Evolutionary conservation across 2,797 vertebrate species (phyloP).

Genomic region (Brachyrhaphis roseni): DNA sequence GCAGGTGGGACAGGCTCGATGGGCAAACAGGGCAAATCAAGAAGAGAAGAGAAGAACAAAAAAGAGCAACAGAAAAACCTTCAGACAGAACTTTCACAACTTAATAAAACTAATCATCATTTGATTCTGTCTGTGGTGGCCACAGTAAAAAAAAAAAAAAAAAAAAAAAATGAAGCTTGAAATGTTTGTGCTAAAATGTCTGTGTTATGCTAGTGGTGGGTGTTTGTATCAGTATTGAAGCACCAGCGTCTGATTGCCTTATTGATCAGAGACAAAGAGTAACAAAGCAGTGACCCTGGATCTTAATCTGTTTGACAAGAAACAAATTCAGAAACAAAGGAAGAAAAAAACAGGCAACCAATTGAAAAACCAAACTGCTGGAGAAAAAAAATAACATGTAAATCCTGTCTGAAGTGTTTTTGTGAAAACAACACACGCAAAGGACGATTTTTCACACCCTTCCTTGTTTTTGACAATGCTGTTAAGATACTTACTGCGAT

Average conservation of each 20-base stretch:
- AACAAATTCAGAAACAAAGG: slow-evolving; percentile 40
- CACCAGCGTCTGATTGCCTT: slow-evolving; percentile 58
- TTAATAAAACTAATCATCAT: slow-evolving; percentile 19
- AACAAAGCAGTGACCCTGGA: slow-evolving; percentile 36
- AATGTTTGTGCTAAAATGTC: slow-evolving; percentile 30
- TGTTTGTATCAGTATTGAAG: slow-evolving; percentile 56
- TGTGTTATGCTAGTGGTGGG: slow-evolving; percentile 21
- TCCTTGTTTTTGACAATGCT: background rate
- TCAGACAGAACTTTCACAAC: slow-evolving; percentile 31
- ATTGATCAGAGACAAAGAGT: slow-evolving; percentile 65
- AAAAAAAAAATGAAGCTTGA: slow-evolving; percentile 23
- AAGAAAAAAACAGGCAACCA: slow-evolving; percentile 3
- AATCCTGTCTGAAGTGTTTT: background rate
- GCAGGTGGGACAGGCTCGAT: slow-evolving; percentile 95
- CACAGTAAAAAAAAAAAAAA: slow-evolving; percentile 17
- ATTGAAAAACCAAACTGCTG: slow-evolving; percentile 23
- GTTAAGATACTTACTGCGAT: slow-evolving; percentile 91
- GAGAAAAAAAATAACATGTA: slow-evolving; percentile 17
- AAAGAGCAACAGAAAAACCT: slow-evolving; percentile 8
- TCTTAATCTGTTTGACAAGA: slow-evolving; percentile 61
- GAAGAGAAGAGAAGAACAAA: slow-evolving; percentile 6
- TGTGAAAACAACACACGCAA: slow-evolving; percentile 11
- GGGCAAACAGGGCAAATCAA: slow-evolving; percentile 69
- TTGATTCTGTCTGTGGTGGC: slow-evolving; percentile 9
- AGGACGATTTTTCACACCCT: background rate